Base-by-base conservation (phyloP, 1,140 invertebrate genomes). In the Drosophila tsacasi region DNA sequence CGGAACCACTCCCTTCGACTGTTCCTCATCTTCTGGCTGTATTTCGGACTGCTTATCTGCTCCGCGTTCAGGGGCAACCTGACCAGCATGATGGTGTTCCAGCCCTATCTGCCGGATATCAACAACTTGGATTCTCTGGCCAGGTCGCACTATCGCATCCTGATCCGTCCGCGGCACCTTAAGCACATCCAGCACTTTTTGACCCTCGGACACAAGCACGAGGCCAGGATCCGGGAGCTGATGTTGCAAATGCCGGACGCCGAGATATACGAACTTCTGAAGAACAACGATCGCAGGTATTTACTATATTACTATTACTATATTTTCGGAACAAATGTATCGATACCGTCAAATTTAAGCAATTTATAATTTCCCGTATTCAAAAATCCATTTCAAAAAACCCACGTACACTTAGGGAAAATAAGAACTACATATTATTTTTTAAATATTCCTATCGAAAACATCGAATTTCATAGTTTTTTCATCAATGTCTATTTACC, bases 51-150 rank as follows among this genome's bases (percentile, higher is more conserved):
- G 55, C 64, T 93, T 8, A 93, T 93, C 8, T 81, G 81, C 37
- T 81, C 68, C 3, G 83, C 91, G 0, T 93, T 93, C 21, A 73
- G 57, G 8, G 83, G 91, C 8, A 93, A 92, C 50, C 54, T 93
- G 21, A 93, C 91, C 23, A 92, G 92, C 50, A 92, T 91, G 58
- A 54, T 93, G 68, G 81, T 93, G 32, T 83, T 86, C 37, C 89
- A 82, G 35, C 79, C 79, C 0, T 61, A 73, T 19, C 50, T 82
- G 5, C 85, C 91, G 8, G 92, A 93, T 23, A 77, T 93, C 8
- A 76, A 93, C 52, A 71, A 79, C 4, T 23, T 93, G 5, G 44
- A 17, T 4, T 50, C 73, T 5, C 54, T 93, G 19, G 92, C 91
- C 0, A 30, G 39, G 8, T 83, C 91, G 0, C 44, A 68, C 0